Percentiles rank a stretch among this genome's conserved stretches.
Evolutionary conservation across 23 tunicate species (phyloP).

Genomic region (Corella eumyota): DNA sequence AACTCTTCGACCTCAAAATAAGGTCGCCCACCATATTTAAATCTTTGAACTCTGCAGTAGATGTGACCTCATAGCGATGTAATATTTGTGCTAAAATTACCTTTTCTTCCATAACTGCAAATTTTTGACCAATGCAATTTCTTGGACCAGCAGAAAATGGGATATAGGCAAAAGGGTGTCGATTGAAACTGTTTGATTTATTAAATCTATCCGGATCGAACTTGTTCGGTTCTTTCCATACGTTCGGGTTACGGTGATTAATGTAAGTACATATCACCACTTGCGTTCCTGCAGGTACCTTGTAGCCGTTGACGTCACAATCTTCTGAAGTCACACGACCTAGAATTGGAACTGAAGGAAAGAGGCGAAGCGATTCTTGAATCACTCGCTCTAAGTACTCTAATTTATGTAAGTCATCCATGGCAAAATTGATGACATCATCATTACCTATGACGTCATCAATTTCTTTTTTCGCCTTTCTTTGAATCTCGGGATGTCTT

Average conservation of each 20-base stretch:
- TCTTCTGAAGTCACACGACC: conserved; percentile 75
- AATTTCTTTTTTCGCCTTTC: conserved; percentile 62
- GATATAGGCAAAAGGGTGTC: conserved; percentile 81
- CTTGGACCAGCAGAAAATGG: conserved; percentile 97
- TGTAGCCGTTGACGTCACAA: conserved; percentile 42
- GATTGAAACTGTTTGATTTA: conserved; percentile 24
- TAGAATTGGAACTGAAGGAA: conserved; percentile 83
- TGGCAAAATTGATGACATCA: conserved; percentile 43
- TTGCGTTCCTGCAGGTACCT: conserved; percentile 66
- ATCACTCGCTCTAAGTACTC: conserved; percentile 67
- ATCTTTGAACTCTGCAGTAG: conserved; percentile 35
- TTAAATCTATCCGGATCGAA: conserved; percentile 72
- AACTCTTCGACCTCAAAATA: conserved; percentile 42
- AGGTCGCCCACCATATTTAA: conserved; percentile 44
- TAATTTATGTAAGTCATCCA: conserved; percentile 47
- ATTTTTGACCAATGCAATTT: conserved; percentile 95
- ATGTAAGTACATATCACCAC: conserved; percentile 31
- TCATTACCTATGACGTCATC: conserved; percentile 69
- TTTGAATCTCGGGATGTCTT: conserved; percentile 56
- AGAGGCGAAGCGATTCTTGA: conserved; percentile 72
- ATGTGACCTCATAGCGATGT: conserved; percentile 21
- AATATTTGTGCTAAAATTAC: too few relatives aligned
- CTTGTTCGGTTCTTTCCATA: conserved; percentile 72
- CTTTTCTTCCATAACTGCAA: conserved; percentile 81
- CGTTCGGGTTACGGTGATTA: conserved; percentile 50